phyloP scores from a whole-genome alignment of 2,797 vertebrate species.

The Momotus momota region DNA sequence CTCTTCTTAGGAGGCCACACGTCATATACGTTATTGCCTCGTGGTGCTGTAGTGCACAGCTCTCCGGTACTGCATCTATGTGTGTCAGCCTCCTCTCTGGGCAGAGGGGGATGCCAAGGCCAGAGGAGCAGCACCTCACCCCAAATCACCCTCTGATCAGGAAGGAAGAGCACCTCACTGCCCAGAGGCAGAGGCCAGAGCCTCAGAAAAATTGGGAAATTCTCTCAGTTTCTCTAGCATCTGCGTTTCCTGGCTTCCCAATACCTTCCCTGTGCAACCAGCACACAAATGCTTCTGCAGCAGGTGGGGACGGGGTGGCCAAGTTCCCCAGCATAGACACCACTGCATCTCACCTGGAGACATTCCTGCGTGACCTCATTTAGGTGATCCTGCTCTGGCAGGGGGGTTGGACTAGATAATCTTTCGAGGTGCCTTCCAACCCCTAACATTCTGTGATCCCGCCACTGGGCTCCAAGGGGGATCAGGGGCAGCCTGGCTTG shows the following conservation, averaged over 20 bases:
- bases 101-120: neutral
- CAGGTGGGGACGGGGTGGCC: neutral
- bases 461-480: fast-evolving
- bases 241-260: neutral
- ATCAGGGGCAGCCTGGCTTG: neutral
- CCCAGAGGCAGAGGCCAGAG: neutral
- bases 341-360: neutral
- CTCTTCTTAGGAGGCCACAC: conserved; percentile 31
- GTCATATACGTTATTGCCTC: neutral
- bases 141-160: neutral
- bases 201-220: neutral
- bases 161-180: neutral
- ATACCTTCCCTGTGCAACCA: fast-evolving
- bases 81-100: neutral
- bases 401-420: too few relatives aligned
- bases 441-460: too few relatives aligned
- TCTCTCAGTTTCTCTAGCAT: fast-evolving
- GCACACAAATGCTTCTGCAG: neutral
- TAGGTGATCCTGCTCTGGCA: too few relatives aligned
- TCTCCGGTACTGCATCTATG: fast-evolving
- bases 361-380: too few relatives aligned
- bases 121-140: neutral
- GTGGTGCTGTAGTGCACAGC: fast-evolving
- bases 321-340: neutral
- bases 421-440: too few relatives aligned